Conservation (phyloP, 37 sponge, comb jelly and placozoan genomes). For the Aplysina aerophoba region DNA sequence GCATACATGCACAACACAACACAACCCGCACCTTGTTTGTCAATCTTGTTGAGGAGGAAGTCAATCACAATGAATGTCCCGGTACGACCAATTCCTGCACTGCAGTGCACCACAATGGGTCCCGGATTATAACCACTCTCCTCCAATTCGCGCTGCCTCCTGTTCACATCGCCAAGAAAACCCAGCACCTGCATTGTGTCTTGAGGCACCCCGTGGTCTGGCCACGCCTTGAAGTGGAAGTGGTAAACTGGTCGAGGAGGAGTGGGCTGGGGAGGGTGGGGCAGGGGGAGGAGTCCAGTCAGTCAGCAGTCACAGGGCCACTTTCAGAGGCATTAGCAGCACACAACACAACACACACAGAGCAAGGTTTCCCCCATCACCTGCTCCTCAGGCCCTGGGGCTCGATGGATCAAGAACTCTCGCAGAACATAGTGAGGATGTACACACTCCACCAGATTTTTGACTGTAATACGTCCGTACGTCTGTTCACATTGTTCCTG, state of each 20-base stretch:
- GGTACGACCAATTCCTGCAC: conserved; percentile 28
- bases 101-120: conserved; percentile 92
- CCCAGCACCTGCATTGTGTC: conserved; percentile 75
- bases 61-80: conserved; percentile 33
- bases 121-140: conserved; percentile 50
- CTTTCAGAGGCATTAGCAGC: too few relatives aligned
- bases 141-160: conserved; percentile 43
- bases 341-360: too few relatives aligned
- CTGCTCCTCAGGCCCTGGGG: conserved; percentile 40
- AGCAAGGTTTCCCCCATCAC: too few relatives aligned
- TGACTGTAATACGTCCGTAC: conserved; percentile 45
- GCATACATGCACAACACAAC: background rate
- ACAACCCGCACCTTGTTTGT: conserved; percentile 14
- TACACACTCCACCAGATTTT: conserved; percentile 39
- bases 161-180: conserved; percentile 84
- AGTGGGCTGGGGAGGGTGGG: background rate
- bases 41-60: conserved; percentile 16
- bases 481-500: conserved; percentile 27
- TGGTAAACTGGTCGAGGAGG: conserved; percentile 49
- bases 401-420: conserved; percentile 66
- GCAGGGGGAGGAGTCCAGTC: background rate
- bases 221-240: conserved; percentile 92
- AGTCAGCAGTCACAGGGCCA: too few relatives aligned
- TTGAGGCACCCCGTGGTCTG: conserved; percentile 91
- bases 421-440: conserved; percentile 71